phyloP scores from a whole-genome alignment of 2,113 vertebrate genomes.

The Nothocercus julius region DNA sequence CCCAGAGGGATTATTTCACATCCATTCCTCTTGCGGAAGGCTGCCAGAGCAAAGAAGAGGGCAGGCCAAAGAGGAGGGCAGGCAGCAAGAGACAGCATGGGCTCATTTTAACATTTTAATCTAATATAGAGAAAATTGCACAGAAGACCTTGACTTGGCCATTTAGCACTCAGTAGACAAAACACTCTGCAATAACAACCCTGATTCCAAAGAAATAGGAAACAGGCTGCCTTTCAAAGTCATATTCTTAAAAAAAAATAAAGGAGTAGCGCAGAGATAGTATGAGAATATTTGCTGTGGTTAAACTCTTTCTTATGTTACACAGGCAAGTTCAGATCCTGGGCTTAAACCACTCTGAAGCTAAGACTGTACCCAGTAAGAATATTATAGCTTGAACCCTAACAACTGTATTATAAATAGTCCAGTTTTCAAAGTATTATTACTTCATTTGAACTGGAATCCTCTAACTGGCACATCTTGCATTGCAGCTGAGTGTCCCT shows the following conservation, averaged over 20 bases:
- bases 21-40: background rate
- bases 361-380: background rate
- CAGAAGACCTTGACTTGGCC: background rate
- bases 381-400: background rate
- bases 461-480: background rate
- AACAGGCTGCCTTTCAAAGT: background rate
- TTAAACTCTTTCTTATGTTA: background rate
- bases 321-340: background rate
- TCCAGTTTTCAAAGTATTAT: background rate
- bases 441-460: background rate
- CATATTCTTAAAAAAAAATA: background rate
- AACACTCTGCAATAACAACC: background rate
- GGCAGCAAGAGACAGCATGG: background rate
- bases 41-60: background rate
- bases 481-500: background rate
- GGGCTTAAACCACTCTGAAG: background rate
- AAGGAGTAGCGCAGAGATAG: background rate
- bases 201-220: background rate
- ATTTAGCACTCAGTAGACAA: background rate
- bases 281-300: background rate
- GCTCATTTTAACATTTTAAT: background rate
- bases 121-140: background rate
- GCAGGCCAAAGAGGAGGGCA: background rate
- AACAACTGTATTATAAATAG: background rate
- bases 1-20: background rate